Evolutionary conservation across 2,797 vertebrate genomes (phyloP), one percentile per base, ranked within the genome.

Genomic region (Danio aesculapii): DNA sequence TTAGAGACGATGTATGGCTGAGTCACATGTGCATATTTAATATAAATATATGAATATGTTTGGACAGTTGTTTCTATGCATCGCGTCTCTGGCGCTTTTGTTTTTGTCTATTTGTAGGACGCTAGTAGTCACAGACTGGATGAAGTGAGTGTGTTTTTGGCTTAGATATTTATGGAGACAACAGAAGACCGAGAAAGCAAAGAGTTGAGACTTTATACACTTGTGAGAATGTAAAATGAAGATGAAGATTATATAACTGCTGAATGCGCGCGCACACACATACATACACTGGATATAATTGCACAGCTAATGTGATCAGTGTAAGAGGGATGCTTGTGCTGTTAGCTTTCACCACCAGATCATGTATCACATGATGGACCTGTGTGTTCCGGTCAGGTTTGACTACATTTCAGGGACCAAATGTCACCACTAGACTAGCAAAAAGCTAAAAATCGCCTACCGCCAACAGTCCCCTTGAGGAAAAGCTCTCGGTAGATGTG

Each of bases 351-450:
- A 57, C 12, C 57, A 49, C 77, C 73, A 81, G 69, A 46, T 82
- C 66, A 61, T 76, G 21, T 83, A 81, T 73, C 72, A 73, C 46
- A 69, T 69, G 69, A 19, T n/a, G 69, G n/a, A 55, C 77, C n/a
- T 44, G 69, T 72, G 69, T 57, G 7, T 72, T 58, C 1, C 4
- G 39, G 70, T 57, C 8, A 44, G 41, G 53, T 72, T 58, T 72
- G 41, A 72, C 52, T 72, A 46, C 0, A 1, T 21, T 72, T 46
- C 14, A 12, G 41, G 16, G 52, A 44, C 39, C 50, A 17, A 57
- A 57, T 44, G 69, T 43, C n/a, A 12, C 39, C 52, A 12, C n/a
- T 4, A 71, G 30, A 71, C 12, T 13, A 17, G 39, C 17, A 13
- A 71, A 71, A 14, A 30, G n/a, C 52, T 44, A 16, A 71, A 57